Conservation (phyloP, 2,797 vertebrate species). For the Lateolabrax maculatus region DNA sequence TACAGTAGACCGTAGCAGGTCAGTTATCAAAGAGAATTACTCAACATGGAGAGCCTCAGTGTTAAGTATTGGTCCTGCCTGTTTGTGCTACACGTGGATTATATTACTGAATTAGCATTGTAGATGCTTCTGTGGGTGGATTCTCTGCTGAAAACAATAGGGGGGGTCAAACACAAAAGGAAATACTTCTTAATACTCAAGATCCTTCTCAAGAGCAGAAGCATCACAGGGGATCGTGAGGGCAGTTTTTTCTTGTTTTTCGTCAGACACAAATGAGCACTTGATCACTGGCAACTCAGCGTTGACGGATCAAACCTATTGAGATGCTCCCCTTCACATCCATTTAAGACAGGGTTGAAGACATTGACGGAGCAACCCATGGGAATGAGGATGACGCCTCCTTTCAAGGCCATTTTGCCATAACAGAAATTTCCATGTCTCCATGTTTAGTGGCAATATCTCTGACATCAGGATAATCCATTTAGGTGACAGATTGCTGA, state of each 20-base stretch:
- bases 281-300: conserved; percentile 38
- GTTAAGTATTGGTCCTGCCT: conserved; percentile 26
- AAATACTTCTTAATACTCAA: conserved; percentile 17
- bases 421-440: conserved; percentile 68
- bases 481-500: conserved; percentile 80
- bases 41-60: conserved; percentile 30
- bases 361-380: conserved; percentile 62
- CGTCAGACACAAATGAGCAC: conserved; percentile 55
- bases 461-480: conserved; percentile 71
- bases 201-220: conserved; percentile 26
- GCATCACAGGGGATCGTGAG: conserved; percentile 9
- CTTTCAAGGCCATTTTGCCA: conserved; percentile 59
- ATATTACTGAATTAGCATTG: conserved; percentile 51
- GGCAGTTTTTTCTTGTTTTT: conserved; percentile 28
- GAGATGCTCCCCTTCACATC: conserved; percentile 52
- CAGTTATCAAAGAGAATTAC: conserved; percentile 67
- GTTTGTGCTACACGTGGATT: conserved; percentile 37
- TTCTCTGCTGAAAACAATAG: conserved; percentile 14
- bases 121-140: conserved; percentile 35
- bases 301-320: conserved; percentile 45
- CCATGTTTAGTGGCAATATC: conserved; percentile 71
- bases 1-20: conserved; percentile 45
- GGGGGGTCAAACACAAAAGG: conserved; percentile 49
- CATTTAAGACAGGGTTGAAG: conserved; percentile 49
- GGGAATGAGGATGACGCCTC: conserved; percentile 45